These are phyloP conservation scores for Sylvia borin DNA, from an alignment of 2,797 vertebrate genomes.

Conservation along the genomic window DNA sequence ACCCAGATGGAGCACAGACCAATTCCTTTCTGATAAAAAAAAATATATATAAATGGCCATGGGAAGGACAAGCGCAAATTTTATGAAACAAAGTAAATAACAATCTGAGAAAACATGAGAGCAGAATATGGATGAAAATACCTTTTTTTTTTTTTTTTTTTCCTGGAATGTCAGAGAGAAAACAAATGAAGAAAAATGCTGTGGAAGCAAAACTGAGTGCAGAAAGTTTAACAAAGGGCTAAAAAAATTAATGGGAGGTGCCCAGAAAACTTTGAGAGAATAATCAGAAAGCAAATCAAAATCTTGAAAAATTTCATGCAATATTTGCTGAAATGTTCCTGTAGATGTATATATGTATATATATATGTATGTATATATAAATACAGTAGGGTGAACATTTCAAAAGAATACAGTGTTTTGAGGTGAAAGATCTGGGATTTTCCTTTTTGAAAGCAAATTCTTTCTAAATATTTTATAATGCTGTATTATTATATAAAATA, in stretches of 20 bases:
- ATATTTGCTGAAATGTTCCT: background rate
- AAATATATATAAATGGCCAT: background rate
- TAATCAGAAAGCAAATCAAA: background rate
- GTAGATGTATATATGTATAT: background rate
- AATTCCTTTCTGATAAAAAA: background rate
- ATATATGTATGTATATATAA: background rate
- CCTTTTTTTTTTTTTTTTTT: background rate
- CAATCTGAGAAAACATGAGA: background rate
- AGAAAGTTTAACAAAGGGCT: background rate
- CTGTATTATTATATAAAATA: background rate
- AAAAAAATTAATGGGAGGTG: background rate
- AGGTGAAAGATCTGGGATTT: background rate
- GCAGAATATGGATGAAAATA: background rate
- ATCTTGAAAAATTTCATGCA: background rate
- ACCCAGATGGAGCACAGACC: background rate
- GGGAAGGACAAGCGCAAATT: background rate
- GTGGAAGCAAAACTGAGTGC: conserved; percentile 30
- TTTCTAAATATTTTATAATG: background rate
- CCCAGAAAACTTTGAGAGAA: background rate
- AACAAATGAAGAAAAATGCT: background rate
- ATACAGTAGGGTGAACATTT: background rate
- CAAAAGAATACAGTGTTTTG: background rate
- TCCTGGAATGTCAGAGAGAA: background rate
- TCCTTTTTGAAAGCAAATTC: background rate
- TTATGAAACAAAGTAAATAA: background rate